Evolutionary conservation across 2,888 invertebrate species (phyloP), one percentile per base, ranked within the genome.

Genomic region (Pelosia muscerda): DNA sequence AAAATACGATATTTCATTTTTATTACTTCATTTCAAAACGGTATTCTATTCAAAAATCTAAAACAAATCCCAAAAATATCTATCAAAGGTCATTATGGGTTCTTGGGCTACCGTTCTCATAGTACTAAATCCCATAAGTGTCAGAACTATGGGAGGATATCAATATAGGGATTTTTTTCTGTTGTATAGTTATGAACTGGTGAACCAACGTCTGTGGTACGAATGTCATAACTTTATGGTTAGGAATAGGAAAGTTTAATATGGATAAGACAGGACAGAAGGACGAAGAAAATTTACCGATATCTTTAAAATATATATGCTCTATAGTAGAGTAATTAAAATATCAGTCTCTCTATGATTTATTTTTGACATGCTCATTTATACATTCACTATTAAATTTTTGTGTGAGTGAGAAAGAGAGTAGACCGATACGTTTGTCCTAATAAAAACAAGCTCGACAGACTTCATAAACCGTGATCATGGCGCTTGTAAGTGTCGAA

Each of bases 21-120:
- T 78, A 76, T 72, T 61, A 72, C 79, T 76, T 69, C 65, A 76
- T 74, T 65, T 71, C 34, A 64, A 38, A 69, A 54, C 19, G 58
- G 28, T 61, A 23, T 68, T 68, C 62, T 68, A 66, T 79, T 70
- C 63, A 65, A 71, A 70, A 66, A 65, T 69, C 58, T 64, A 69
- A 80, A 75, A 76, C 67, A 75, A 73, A 75, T 64, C 59, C 75
- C 68, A 71, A 63, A 69, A 72, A 71, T 75, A 70, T 65, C 65
- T 53, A 58, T 71, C 55, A 70, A 57, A 53, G 42, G 62, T 71
- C 73, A 75, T 76, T 72, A 79, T 74, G 63, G 61, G 28, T 63
- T 57, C 61, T 34, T 65, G 57, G 34, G 85, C 88, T 87, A 86
- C 87, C 81, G 86, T 87, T 82, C 81, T 77, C 81, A 81, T 78